Conservation (phyloP, 2,113 vertebrate genomes). For the Mormyrus iriodes region DNA sequence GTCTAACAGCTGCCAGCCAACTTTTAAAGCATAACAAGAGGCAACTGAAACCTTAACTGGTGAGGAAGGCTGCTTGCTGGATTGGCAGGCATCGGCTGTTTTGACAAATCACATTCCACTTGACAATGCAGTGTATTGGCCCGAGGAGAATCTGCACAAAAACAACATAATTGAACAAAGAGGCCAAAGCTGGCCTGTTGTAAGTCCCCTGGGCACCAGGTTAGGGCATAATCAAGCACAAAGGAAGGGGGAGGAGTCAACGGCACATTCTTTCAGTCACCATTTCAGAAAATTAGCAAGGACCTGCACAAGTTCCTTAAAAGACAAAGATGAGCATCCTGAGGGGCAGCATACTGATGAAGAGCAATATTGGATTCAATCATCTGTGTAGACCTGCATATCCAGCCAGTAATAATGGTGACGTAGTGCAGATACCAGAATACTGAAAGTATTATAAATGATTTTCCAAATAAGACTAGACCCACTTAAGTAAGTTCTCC, state of each 20-base stretch:
- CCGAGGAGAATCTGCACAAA: background rate
- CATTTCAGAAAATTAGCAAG: background rate
- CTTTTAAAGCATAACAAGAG: background rate
- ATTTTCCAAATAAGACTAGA: background rate
- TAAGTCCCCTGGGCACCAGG: background rate
- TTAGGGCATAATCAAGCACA: background rate
- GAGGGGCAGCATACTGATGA: background rate
- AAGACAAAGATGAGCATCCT: background rate
- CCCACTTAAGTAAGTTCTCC: background rate
- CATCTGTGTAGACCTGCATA: background rate
- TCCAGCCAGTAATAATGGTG: background rate
- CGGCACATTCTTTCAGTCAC: background rate
- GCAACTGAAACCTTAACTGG: background rate
- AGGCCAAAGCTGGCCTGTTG: background rate
- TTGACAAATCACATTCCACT: background rate
- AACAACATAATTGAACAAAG: background rate
- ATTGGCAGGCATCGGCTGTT: background rate
- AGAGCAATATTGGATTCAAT: background rate
- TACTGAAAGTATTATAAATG: background rate
- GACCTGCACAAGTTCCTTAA: background rate
- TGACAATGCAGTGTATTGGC: background rate
- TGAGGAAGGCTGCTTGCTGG: background rate
- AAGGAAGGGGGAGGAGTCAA: background rate
- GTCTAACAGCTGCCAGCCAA: background rate
- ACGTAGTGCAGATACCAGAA: background rate